These are phyloP conservation scores for Drosophila serrata DNA, from an alignment of 1,140 invertebrate species.

Conservation along the genomic window DNA sequence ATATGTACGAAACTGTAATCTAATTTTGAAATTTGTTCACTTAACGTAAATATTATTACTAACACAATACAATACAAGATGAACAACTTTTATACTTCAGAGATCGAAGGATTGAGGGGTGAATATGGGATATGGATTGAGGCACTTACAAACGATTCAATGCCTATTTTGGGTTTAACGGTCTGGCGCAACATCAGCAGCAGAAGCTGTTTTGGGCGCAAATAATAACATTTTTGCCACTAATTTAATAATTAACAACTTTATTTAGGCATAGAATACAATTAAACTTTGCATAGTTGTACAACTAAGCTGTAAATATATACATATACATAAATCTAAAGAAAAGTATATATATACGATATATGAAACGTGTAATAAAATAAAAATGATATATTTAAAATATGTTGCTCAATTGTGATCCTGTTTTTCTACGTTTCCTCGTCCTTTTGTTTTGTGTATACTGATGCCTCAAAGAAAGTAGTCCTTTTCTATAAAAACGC, in stretches of 20 bases:
- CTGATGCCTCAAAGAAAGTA: background rate
- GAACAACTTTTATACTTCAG: conserved; percentile 64
- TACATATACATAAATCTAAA: conserved; percentile 68
- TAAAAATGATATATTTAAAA: conserved; percentile 83
- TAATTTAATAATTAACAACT: conserved; percentile 70
- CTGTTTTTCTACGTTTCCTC: background rate
- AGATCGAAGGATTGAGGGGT: conserved; percentile 40
- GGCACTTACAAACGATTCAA: conserved; percentile 31
- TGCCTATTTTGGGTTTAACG: conserved; percentile 14
- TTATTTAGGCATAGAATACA: conserved; percentile 65
- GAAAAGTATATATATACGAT: conserved; percentile 73
- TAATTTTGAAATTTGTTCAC: conserved; percentile 59
- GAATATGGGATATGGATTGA: conserved; percentile 31
- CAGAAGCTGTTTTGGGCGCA: conserved; percentile 34
- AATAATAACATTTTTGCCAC: conserved; percentile 70
- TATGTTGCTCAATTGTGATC: conserved; percentile 28
- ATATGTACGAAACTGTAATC: conserved; percentile 53
- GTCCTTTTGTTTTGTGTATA: background rate
- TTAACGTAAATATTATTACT: conserved; percentile 55
- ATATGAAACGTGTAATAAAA: conserved; percentile 81
- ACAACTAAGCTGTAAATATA: conserved; percentile 77
- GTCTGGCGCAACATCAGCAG: conserved; percentile 17
- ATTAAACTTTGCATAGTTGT: conserved; percentile 69
- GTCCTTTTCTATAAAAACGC: background rate
- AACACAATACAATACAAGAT: conserved; percentile 32